These are phyloP conservation scores for Pseudocheirus occidentalis DNA, from an alignment of 2,797 vertebrate species.

Conservation along the genomic window DNA sequence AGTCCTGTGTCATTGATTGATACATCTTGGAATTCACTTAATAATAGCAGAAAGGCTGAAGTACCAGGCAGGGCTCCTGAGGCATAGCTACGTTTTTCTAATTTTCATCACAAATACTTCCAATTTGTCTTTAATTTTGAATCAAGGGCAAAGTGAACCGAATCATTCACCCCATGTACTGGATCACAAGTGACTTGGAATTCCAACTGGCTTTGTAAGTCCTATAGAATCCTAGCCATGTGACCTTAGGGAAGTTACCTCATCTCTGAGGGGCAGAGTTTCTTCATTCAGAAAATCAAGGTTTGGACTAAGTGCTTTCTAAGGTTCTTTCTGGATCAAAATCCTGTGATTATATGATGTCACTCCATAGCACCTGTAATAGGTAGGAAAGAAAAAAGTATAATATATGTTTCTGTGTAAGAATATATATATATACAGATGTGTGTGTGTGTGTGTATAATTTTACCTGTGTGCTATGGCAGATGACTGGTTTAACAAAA, in stretches of 20 bases:
- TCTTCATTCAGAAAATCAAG: background rate
- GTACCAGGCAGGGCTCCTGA: background rate
- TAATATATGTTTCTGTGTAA: background rate
- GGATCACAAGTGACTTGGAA: background rate
- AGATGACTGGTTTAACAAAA: background rate
- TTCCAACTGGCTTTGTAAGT: background rate
- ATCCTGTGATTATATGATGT: background rate
- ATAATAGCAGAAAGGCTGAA: background rate
- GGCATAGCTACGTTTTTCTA: background rate
- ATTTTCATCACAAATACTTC: background rate
- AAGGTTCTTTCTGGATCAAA: background rate
- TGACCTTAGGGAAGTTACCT: background rate
- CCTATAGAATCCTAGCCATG: background rate
- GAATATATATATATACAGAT: no score
- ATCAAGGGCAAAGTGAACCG: background rate
- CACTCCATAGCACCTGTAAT: background rate
- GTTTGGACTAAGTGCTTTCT: background rate
- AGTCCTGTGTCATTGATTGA: background rate
- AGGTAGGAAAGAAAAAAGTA: background rate
- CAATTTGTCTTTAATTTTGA: background rate
- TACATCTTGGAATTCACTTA: background rate
- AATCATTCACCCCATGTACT: background rate
- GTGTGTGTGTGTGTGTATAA: background rate
- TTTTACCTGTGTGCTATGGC: background rate
- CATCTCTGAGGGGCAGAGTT: background rate